Evolutionary conservation across 2,888 invertebrate species (phyloP), one percentile per base, ranked within the genome.

Genomic region (Drosophila pegasa): DNA sequence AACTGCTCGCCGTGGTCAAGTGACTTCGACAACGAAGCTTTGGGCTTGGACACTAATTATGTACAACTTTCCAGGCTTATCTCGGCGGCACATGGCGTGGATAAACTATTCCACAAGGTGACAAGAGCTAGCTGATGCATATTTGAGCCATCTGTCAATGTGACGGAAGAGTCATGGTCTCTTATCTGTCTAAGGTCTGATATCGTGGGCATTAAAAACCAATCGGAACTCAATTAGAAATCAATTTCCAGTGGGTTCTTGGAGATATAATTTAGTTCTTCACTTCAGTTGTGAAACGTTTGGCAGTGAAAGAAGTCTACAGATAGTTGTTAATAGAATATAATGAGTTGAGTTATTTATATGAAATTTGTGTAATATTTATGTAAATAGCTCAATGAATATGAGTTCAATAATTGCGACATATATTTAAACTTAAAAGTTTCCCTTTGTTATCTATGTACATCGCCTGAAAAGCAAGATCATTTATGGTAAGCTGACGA

Each of bases 1-100:
- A 77, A 90, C 89, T 89, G 74, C 73, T 78, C 68, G 74, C 27
- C 29, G 31, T 74, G 83, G 82, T 87, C 86, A 86, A 77, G 70
- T 82, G 77, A 84, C 78, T 62, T 56, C 59, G n/a, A 38, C 40
- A 47, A 37, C 29, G 62, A 75, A 75, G 47, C 60, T 38, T 75
- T 54, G 40, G 29, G n/a, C 55, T 45, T 59, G 35, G 43, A 29
- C 35, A 14, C 18, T 18, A 29, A 25, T 54, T 67, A 74, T 66
- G 65, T 61, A 71, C 62, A 66, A 71, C 68, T 70, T 67, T 70
- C 54, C 65, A 62, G 74, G 51, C 88, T 75, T 88, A 87, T 88
- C 88, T 58, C 6, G 3, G 14, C 29, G 20, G 29, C 76, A 37
- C 71, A 80, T 70, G 74, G 22, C 65, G 61, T 72, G 87, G 74